phyloP scores from a whole-genome alignment of 2,888 invertebrate species.

The Lochmaea capreae region DNA sequence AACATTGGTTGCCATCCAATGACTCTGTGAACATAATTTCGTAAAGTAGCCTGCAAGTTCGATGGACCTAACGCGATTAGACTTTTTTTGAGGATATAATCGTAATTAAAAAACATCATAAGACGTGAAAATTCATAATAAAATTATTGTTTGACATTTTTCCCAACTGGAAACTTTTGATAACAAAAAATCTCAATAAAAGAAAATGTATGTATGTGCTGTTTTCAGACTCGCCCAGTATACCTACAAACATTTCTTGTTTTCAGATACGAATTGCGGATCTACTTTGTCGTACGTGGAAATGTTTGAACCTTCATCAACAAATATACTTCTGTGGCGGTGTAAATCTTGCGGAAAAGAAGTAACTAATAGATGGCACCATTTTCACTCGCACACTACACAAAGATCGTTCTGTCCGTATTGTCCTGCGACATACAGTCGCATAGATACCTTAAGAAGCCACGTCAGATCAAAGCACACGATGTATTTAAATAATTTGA shows the following conservation, averaged over 20 bases:
- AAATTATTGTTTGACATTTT: no score
- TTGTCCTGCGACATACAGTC: conserved; percentile 88
- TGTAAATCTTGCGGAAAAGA: conserved; percentile 87
- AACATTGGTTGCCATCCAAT: no score
- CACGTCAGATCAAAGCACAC: conserved; percentile 83
- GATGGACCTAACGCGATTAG: no score
- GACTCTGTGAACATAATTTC: no score
- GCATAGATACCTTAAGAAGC: conserved; percentile 86
- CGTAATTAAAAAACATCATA: no score
- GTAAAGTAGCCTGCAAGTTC: no score
- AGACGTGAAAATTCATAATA: no score
- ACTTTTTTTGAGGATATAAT: no score
- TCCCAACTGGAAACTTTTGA: no score
- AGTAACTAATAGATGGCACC: conserved; percentile 86
- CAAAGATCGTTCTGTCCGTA: conserved; percentile 85
- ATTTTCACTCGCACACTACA: conserved; percentile 86
- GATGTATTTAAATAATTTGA: conserved; percentile 44
- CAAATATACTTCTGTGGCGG: conserved; percentile 81
- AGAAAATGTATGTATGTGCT: no score
- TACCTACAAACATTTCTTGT: conserved; percentile 50
- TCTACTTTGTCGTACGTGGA: conserved; percentile 79
- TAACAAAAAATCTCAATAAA: no score
- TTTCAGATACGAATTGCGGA: conserved; percentile 45
- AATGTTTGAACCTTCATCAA: conserved; percentile 80
- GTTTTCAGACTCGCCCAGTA: not conserved